Conservation (phyloP, 1,140 invertebrate species). For the Eumeta japonica region DNA sequence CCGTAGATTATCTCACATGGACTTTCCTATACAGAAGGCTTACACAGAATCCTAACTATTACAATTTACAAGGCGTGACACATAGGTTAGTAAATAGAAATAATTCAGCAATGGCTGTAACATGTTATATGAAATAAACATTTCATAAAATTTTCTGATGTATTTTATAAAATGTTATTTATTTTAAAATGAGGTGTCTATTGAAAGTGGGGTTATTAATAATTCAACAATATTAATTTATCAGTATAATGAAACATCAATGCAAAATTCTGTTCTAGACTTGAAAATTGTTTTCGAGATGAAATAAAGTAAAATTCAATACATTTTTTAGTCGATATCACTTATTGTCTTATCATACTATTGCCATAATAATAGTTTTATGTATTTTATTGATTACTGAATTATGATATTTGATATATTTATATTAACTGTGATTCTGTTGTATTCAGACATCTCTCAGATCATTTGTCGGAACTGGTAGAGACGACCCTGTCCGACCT, state of each 20-base stretch:
- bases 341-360: too few species aligned
- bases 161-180: not conserved
- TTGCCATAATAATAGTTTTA: too few species aligned
- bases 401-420: not conserved
- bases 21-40: slow-evolving; percentile 96
- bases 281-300: too few species aligned
- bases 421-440: not conserved
- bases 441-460: slow-evolving; percentile 81
- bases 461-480: slow-evolving; percentile 97
- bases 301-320: too few species aligned
- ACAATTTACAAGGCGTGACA: slow-evolving; percentile 95
- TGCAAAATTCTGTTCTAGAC: too few species aligned
- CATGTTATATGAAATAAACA: too few species aligned
- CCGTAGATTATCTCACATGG: slow-evolving; percentile 99
- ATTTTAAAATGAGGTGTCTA: too few species aligned
- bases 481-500: slow-evolving; percentile 94
- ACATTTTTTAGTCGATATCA: too few species aligned
- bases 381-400: not conserved
- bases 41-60: slow-evolving; percentile 99
- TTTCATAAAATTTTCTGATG: not conserved
- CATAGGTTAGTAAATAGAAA: slow-evolving; percentile 66
- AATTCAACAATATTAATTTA: too few species aligned
- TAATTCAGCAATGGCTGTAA: too few species aligned
- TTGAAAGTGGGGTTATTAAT: too few species aligned
- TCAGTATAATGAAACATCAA: too few species aligned